phyloP scores from a whole-genome alignment of 2,113 vertebrate genomes.

The Hepsetus odoe region DNA sequence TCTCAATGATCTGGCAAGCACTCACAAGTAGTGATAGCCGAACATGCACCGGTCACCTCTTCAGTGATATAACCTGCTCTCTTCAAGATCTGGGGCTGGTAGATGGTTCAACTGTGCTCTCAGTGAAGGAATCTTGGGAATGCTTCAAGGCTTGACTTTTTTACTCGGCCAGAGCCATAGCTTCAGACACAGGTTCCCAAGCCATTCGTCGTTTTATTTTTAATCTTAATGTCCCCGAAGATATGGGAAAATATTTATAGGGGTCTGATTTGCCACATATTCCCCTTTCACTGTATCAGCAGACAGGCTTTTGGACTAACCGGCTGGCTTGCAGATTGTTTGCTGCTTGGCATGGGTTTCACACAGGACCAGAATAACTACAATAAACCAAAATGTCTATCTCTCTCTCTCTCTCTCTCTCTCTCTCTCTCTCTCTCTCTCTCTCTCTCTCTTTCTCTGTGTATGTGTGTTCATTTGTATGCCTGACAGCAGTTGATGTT shows the following conservation, averaged over 20 bases:
- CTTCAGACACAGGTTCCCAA: slow-evolving; percentile 37
- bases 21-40: no score
- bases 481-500: not conserved
- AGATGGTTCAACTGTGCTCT: slow-evolving; percentile 4
- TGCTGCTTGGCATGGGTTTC: slow-evolving; percentile 33
- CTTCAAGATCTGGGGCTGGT: not conserved
- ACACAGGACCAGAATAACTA: slow-evolving; percentile 44
- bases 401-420: not conserved
- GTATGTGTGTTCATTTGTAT: not conserved
- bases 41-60: not conserved
- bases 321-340: slow-evolving; percentile 37
- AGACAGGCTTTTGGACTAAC: slow-evolving; percentile 27
- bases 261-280: slow-evolving; percentile 42
- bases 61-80: not conserved
- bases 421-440: not conserved
- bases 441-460: not conserved
- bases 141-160: not conserved
- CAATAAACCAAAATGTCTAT: slow-evolving; percentile 26
- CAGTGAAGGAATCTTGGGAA: slow-evolving; percentile 29
- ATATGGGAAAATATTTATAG: slow-evolving; percentile 51
- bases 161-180: slow-evolving; percentile 11
- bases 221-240: slow-evolving; percentile 38
- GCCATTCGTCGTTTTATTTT: slow-evolving; percentile 39
- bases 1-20: slow-evolving; percentile 16
- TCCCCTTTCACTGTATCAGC: slow-evolving; percentile 8